Conservation (phyloP, 2,797 vertebrate species). For the Sebastes cheni region DNA sequence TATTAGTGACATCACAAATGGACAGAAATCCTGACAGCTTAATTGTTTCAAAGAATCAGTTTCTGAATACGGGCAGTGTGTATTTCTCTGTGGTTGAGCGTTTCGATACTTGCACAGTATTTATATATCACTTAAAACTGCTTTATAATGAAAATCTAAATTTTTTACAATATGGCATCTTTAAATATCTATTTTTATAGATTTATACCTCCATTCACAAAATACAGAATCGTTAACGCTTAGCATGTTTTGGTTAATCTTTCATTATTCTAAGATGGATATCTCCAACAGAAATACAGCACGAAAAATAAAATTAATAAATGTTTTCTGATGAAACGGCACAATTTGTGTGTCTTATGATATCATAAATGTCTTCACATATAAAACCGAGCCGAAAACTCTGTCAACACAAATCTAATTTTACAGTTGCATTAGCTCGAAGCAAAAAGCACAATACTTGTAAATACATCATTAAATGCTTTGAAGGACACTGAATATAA, state of each 20-base stretch:
- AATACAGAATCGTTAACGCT: background rate
- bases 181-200: background rate
- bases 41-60: too few relatives aligned
- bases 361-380: background rate
- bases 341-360: background rate
- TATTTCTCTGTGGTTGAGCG: too few relatives aligned
- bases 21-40: too few relatives aligned
- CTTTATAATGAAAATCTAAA: too few relatives aligned
- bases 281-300: background rate
- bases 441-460: background rate
- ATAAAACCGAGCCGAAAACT: background rate
- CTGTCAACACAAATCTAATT: background rate
- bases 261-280: background rate
- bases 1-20: too few relatives aligned
- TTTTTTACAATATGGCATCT: too few relatives aligned
- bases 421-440: background rate
- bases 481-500: background rate
- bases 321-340: background rate
- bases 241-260: background rate
- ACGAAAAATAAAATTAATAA: background rate
- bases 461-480: background rate
- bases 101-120: too few relatives aligned
- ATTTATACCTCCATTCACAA: background rate
- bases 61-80: too few relatives aligned
- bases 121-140: too few relatives aligned